Evolutionary conservation across 2,113 vertebrate species (phyloP), one percentile per base, ranked within the genome.

Genomic region (Engraulis encrasicolus): DNA sequence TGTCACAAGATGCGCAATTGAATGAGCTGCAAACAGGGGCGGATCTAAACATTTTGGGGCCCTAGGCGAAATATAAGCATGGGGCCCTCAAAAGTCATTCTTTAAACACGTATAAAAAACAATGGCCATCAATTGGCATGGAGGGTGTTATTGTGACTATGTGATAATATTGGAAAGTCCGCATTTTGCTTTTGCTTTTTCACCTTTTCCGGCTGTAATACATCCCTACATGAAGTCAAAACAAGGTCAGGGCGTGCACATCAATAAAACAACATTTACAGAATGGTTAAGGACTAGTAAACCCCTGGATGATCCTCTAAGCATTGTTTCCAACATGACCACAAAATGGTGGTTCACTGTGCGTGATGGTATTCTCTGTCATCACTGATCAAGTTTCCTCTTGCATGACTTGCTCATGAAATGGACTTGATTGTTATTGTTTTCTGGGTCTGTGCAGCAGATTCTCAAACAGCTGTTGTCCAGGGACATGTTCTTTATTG

Each of bases 221-320:
- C 79, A 74, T 81, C 45, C 61, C 82, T 50, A 88, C 11, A 37
- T 86, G 85, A 88, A 88, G 78, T 81, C 17, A 82, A 87, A 78
- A 80, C 79, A 86, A 81, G 87, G 85, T 89, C 86, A 86, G 85
- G 85, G 86, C 82, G 52, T 87, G 87, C 45, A 85, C 83, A 38
- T 82, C 78, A 77, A 83, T 91, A 88, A 91, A 91, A 83, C 89
- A 92, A 40, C 88, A 18, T 36, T 74, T 74, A 74, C 66, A 74
- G 27, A 74, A 17, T 74, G 27, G 34, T 74, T 34, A 74, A 91
- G 79, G 78, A 83, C 89, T 90, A 88, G 84, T 86, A 89, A 89
- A 92, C 89, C 79, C 85, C 87, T 91, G 90, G 89, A 87, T 82
- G 82, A 83, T 77, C 82, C 81, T 84, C 80, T 85, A 77, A 50